A percentile compares a stretch with the other conserved stretches of the same genome.
Conservation (phyloP, 2,797 vertebrate species). For the Neosilurus mollespiculum region DNA sequence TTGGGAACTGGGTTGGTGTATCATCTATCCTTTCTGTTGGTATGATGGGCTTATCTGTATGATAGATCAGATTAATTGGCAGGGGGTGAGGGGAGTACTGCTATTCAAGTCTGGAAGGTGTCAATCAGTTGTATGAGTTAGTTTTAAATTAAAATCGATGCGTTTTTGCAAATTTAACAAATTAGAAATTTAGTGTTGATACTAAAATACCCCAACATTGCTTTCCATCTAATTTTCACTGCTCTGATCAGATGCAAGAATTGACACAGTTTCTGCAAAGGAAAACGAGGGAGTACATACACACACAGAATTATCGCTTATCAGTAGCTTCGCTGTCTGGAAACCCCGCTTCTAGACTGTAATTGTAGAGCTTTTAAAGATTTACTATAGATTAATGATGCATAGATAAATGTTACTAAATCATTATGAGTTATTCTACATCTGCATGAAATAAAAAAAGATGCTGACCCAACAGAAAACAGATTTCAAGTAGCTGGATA, state of each 20-base stretch:
- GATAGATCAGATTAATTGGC: neutral
- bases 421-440: constrained; percentile 39
- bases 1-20: neutral
- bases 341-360: constrained; percentile 30
- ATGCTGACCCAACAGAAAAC: neutral
- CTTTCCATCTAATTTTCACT: neutral
- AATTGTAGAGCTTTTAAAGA: constrained; percentile 28
- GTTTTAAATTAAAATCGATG: neutral
- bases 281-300: constrained; percentile 22
- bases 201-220: neutral
- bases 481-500: neutral
- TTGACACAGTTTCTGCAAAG: neutral
- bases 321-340: constrained; percentile 39
- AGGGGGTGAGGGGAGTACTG: too few relatives aligned
- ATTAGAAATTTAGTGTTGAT: neutral
- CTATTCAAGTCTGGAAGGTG: neutral
- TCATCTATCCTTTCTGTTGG: neutral
- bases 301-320: constrained; percentile 31
- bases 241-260: neutral
- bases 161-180: neutral
- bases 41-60: neutral
- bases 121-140: neutral
- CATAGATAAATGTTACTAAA: constrained; percentile 34
- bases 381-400: constrained; percentile 35
- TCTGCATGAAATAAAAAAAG: constrained; percentile 10